These are phyloP conservation scores for Hesperia comma DNA, from an alignment of 2,888 invertebrate species.

Conservation along the genomic window DNA sequence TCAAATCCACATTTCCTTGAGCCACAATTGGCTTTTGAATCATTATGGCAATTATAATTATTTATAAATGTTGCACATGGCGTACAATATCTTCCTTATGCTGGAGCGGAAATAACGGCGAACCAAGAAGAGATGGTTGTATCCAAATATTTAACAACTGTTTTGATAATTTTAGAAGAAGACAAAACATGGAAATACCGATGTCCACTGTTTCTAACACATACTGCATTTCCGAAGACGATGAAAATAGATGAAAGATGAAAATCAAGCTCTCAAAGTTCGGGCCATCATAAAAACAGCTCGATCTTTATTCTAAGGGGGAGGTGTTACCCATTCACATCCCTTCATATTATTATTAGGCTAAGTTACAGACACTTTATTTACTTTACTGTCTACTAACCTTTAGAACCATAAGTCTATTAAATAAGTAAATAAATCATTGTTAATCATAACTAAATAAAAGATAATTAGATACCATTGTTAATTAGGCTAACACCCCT, in stretches of 20 bases:
- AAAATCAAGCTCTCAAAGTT: background rate
- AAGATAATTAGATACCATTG: too few species aligned
- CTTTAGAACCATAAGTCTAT: too few species aligned
- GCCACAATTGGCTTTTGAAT: background rate
- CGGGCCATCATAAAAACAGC: background rate
- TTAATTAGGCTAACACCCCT: background rate
- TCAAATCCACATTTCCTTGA: background rate
- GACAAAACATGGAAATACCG: conserved; percentile 9
- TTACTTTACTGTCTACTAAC: too few species aligned
- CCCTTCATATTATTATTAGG: background rate
- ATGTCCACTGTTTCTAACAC: conserved; percentile 14
- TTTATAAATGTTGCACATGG: conserved; percentile 1
- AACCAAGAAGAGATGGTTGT: background rate
- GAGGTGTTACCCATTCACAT: conserved; percentile 1
- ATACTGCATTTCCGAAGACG: conserved; percentile 13
- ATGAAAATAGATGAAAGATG: background rate
- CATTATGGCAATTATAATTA: background rate
- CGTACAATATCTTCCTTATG: background rate
- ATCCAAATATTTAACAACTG: conserved; percentile 15
- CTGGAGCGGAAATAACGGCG: background rate
- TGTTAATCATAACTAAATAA: too few species aligned
- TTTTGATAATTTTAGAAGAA: conserved; percentile 12
- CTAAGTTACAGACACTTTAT: too few species aligned
- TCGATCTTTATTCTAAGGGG: conserved; percentile 12
- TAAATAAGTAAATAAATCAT: too few species aligned